A percentile compares a stretch with the other conserved stretches of the same genome.
These are phyloP conservation scores for Neoascia interrupta DNA, from an alignment of 2,888 invertebrate species.

Conservation along the genomic window DNA sequence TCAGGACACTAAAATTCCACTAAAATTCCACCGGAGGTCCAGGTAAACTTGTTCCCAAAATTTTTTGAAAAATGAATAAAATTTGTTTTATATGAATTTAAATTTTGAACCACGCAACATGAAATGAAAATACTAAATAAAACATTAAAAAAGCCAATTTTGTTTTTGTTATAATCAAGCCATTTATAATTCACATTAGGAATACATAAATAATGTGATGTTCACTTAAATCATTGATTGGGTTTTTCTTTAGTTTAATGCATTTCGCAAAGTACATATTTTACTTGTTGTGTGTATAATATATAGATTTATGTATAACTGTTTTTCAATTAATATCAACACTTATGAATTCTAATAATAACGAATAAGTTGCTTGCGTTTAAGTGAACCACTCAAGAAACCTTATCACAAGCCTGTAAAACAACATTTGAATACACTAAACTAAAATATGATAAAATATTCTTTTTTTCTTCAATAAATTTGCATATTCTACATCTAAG, in stretches of 20 bases:
- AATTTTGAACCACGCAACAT: conserved; percentile 9
- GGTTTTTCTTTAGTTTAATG: neutral
- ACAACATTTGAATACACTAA: conserved; percentile 29
- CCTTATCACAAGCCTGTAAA: conserved; percentile 29
- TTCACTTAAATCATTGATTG: neutral
- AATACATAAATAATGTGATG: conserved; percentile 13
- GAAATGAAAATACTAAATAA: conserved; percentile 16
- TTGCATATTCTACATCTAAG: conserved; percentile 31
- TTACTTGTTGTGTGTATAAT: neutral
- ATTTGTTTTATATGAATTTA: too few relatives aligned
- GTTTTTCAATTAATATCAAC: conserved; percentile 25
- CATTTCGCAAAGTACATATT: neutral
- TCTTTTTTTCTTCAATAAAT: conserved; percentile 25
- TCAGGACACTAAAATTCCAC: too few relatives aligned
- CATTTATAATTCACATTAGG: conserved; percentile 41
- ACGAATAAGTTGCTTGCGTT: neutral
- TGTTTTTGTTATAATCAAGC: conserved; percentile 20
- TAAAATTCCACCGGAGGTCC: too few relatives aligned
- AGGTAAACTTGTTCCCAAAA: too few relatives aligned
- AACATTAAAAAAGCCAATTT: conserved; percentile 30
- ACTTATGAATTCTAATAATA: conserved; percentile 34
- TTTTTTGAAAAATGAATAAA: too few relatives aligned
- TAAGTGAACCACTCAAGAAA: conserved; percentile 21
- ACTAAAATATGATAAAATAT: conserved; percentile 13
- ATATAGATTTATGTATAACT: neutral